A percentile compares a stretch with the other conserved stretches of the same genome.
phyloP scores from a whole-genome alignment of 2,888 invertebrate species.

The Idaea straminata region DNA sequence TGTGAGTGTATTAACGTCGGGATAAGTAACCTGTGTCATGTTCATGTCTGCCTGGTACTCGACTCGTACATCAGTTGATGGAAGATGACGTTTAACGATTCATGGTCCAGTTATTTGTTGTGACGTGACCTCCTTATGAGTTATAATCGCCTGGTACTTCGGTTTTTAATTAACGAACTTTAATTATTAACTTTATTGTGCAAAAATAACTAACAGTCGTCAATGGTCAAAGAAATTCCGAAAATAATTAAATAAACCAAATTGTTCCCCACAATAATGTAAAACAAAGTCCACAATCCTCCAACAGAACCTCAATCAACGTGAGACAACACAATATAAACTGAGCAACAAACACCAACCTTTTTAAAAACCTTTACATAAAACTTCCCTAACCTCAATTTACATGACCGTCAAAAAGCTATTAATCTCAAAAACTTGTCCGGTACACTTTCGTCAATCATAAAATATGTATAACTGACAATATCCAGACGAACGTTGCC shows the following conservation, averaged over 20 bases:
- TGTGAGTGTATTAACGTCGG: not conserved
- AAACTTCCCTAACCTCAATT: not conserved
- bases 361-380: not conserved
- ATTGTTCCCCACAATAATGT: not conserved
- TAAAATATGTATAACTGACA: not conserved
- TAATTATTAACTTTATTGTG: too few relatives aligned
- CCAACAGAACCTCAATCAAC: not conserved
- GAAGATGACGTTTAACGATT: not conserved
- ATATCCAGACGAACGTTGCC: not conserved
- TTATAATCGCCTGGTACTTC: not conserved
- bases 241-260: not conserved
- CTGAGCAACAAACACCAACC: not conserved
- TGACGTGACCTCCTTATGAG: not conserved
- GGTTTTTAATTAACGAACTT: not conserved
- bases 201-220: too few relatives aligned
- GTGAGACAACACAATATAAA: not conserved
- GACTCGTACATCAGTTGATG: not conserved
- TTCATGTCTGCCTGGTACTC: not conserved
- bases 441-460: not conserved
- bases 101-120: not conserved
- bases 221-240: too few relatives aligned
- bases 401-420: not conserved
- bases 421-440: not conserved
- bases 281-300: not conserved
- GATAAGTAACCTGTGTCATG: slow-evolving; percentile 1